Evolutionary conservation across 1,140 invertebrate genomes (phyloP).

Genomic region (Brachionus manjavacas): DNA sequence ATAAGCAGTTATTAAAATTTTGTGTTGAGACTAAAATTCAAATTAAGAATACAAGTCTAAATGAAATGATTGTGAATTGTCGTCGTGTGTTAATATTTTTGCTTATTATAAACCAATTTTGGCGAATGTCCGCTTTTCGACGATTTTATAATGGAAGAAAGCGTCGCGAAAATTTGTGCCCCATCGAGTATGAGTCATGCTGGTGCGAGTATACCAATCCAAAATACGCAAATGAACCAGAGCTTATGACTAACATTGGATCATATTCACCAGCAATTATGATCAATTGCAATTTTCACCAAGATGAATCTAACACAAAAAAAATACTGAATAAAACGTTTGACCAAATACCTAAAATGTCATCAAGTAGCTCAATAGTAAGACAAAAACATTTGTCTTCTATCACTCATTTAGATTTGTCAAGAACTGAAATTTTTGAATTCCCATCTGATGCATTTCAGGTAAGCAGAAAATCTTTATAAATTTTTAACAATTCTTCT

Average conservation of each 20-base stretch:
- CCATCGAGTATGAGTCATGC: conserved; percentile 1
- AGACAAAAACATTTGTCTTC: background rate
- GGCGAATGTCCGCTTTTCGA: background rate
- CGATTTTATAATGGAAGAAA: background rate
- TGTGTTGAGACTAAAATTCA: background rate
- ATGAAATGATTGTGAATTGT: background rate
- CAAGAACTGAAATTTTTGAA: conserved; percentile 26
- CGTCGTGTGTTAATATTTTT: background rate
- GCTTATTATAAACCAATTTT: background rate
- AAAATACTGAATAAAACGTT: background rate
- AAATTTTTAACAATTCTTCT: no score
- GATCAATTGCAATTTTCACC: conserved; percentile 20
- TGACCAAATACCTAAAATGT: background rate
- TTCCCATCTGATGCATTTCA: conserved; percentile 37
- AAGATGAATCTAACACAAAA: background rate
- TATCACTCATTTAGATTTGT: conserved; percentile 33
- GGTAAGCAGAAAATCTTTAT: background rate
- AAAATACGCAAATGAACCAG: background rate
- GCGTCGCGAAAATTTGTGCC: conserved; percentile 10
- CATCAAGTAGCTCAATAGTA: background rate
- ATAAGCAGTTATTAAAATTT: background rate
- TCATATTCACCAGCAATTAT: background rate
- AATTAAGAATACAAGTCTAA: background rate
- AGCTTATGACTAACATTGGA: background rate
- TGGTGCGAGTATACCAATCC: conserved; percentile 24